Base-by-base conservation (phyloP, 2,113 vertebrate genomes). In the Pithys albifrons region DNA sequence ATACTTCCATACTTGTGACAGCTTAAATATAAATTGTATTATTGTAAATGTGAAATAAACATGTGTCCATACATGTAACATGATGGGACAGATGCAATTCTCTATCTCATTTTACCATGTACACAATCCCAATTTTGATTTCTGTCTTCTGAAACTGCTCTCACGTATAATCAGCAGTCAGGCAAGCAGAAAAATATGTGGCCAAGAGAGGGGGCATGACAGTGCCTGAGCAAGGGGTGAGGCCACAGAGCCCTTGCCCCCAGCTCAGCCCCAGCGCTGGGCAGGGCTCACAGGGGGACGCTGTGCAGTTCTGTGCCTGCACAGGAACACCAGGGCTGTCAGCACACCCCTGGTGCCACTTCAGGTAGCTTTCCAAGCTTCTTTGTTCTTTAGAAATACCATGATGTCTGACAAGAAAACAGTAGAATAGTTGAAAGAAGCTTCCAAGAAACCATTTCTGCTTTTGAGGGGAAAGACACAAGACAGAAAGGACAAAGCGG, bases 361-460 rank as follows among this genome's bases (percentile, higher is more conserved):
- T 71, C 20, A n/a, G 11, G 57, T 8, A 9, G 19, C 27, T 86
- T 91, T 80, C 48, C 69, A 55, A 9, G 51, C 51, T 51, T 24
- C 83, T 90, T 93, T 91, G 64, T 83, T 91, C 92, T 88, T 90
- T 92, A 92, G 65, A 95, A 91, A 83, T 39, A 86, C 27, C 57
- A 16, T 3, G 19, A 45, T 46, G 65, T 58, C 72, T 95, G 83
- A 93, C 90, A 95, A 86, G 69, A 37, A 81, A 90, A 91, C 35
- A 45, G 48, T 19, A 51, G 31, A 15, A 59, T 29, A 78, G 25
- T 62, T 94, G 88, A 97, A 66, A 95, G 91, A 73, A 83, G 64
- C 75, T 94, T 94, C 88, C 67, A 51, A 39, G 51, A 76, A 89
- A 52, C 37, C 39, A 71, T 24, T 81, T 85, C n/a, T 84, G 85